Base-by-base conservation (phyloP, 1,140 invertebrate species). In the Bombus sylvicola region DNA sequence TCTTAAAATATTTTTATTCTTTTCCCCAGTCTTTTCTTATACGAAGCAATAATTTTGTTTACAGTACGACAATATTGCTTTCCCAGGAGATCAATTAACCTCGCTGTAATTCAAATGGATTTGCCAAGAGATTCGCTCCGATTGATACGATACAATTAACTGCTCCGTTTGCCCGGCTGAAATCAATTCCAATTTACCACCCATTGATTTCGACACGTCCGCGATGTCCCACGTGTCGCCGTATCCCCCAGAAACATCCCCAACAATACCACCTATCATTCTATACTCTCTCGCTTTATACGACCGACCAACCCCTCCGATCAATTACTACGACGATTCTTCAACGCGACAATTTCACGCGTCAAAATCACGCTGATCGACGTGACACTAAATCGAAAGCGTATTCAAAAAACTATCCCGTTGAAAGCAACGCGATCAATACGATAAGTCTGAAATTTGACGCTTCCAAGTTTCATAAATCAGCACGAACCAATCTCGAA, bases 121-220 rank as follows among this genome's bases (percentile, higher is more conserved):
- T 39, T 28, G 37, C 25, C 37, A 25, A 34, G 31, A 71, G 53
- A 81, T 72, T 62, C 28, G 3, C 15, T 75, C 9, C 43, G n/a
- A 25, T 75, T 34, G 68, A 59, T 47, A 34, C 47, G 47, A 28
- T 59, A 72, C 68, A 39, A 81, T 53, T 47, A 69, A 80, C 34
- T 41, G 15, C 43, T 1, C 5, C 34, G 78, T 69, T 81, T 53
- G 4, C 66, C 64, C 18, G 64, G 12, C 22, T 28, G 25, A 37
- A 71, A 47, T 81, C 78, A 69, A 69, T 81, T 81, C 68, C 78
- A 81, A 82, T 81, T 81, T 71, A 69, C 66, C 78, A 81, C 43
- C 66, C 43, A 81, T 81, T 71, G 47, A 57, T 73, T 37, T 41
- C 53, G 34, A 64, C 81, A 41, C 81, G 74, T 39, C 39, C 53